Evolutionary conservation across 2,797 vertebrate genomes (phyloP).

Genomic region (Amblyopsis hoosieri): DNA sequence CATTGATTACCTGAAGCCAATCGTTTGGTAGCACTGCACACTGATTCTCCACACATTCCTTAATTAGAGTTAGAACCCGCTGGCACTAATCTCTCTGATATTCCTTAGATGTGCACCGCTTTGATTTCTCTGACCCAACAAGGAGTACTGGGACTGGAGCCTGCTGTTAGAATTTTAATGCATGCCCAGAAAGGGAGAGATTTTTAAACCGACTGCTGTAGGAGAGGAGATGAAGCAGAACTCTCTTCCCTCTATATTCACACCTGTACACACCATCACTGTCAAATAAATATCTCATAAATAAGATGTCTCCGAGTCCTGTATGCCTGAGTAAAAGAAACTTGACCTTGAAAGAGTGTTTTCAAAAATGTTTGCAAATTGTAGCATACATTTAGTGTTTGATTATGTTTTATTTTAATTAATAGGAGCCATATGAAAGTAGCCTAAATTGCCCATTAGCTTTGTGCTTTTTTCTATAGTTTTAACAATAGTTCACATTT

Average conservation of each 20-base stretch:
- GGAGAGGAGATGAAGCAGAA: conserved; percentile 59
- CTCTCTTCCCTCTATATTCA: conserved; percentile 50
- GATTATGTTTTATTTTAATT: conserved; percentile 19
- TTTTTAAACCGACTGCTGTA: conserved; percentile 57
- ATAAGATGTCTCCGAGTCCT: not conserved
- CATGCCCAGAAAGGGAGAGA: conserved; percentile 49
- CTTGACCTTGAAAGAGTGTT: conserved; percentile 39
- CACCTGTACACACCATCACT: conserved; percentile 54
- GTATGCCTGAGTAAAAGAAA: too few relatives aligned
- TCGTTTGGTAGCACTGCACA: conserved; percentile 60
- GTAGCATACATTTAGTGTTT: conserved; percentile 23
- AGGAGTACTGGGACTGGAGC: conserved; percentile 63
- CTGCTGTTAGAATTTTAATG: conserved; percentile 74
- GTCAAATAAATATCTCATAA: conserved; percentile 30
- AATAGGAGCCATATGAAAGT: conserved; percentile 5
- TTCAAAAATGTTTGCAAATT: conserved; percentile 12
- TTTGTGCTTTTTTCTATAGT: not conserved
- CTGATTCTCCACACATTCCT: conserved; percentile 70
- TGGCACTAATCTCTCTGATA: conserved; percentile 78
- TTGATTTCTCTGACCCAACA: conserved; percentile 82
- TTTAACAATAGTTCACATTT: too few relatives aligned
- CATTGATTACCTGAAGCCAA: conserved; percentile 79
- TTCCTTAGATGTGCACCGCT: conserved; percentile 78
- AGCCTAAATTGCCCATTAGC: not conserved
- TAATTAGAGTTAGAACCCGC: conserved; percentile 77